Evolutionary conservation across 2,888 invertebrate genomes (phyloP).

Genomic region (Drosophila austrosaltans): DNA sequence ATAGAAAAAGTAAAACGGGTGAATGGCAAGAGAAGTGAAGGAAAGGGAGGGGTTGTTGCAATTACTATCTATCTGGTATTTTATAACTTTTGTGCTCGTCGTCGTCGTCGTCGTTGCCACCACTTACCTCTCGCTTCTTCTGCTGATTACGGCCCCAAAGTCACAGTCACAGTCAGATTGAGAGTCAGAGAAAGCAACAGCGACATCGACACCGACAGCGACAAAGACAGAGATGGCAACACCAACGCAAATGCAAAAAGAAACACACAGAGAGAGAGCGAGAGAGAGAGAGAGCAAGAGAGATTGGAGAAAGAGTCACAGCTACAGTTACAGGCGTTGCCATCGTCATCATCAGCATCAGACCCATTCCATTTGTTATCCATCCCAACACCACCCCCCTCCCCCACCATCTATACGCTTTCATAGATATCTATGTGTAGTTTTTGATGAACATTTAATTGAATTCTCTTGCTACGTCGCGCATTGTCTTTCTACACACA

Average conservation of each 20-base stretch:
- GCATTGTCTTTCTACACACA: conserved; percentile 51
- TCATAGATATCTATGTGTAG: conserved; percentile 53
- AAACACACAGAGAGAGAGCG: not conserved
- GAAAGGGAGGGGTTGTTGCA: conserved; percentile 46
- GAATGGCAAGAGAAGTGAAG: not conserved
- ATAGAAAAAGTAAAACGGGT: too few relatives aligned
- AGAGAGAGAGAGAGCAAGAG: conserved; percentile 9
- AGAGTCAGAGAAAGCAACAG: not conserved
- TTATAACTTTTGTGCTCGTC: conserved; percentile 71
- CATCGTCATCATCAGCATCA: conserved; percentile 50
- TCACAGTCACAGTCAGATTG: conserved; percentile 29
- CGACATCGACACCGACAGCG: conserved; percentile 13
- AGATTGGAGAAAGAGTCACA: conserved; percentile 22
- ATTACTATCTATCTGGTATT: conserved; percentile 77
- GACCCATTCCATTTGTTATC: conserved; percentile 24
- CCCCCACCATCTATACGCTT: conserved; percentile 31
- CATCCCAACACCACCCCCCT: conserved; percentile 23
- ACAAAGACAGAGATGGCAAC: conserved; percentile 13
- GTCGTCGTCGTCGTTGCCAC: conserved; percentile 43
- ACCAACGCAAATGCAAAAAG: not conserved
- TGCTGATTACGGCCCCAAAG: conserved; percentile 60
- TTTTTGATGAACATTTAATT: conserved; percentile 78
- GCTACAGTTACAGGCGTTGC: conserved; percentile 39
- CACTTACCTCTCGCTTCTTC: conserved; percentile 44
- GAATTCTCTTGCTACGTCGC: conserved; percentile 62